Evolutionary conservation across 2,797 vertebrate species (phyloP), one percentile per base, ranked within the genome.

Genomic region (Nyctibius grandis): DNA sequence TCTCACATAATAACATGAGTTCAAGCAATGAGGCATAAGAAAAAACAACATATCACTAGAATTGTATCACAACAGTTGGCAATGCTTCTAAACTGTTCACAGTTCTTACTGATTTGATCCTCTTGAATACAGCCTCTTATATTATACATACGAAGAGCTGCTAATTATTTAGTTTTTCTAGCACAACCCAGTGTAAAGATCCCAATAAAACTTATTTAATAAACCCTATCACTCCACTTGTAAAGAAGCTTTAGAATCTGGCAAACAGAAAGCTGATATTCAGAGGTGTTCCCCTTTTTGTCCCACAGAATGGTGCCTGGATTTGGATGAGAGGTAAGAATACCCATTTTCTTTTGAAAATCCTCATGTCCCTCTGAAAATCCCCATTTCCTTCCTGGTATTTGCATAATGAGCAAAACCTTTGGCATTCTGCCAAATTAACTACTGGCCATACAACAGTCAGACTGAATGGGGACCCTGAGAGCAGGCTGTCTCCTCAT

Each of bases 371-470:
- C 20, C 26, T 80, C 51, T 84, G 73, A 95, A 96, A 96, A 88
- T 90, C 80, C 50, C 38, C 6, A 63, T 93, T 96, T 96, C 77
- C 80, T 93, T 93, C 83, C 80, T 84, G 42, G 22, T 91, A 91
- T 93, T 95, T 94, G 83, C 77, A 93, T 73, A 95, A 93, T 56
- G 65, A 84, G 44, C 57, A 91, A 88, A 75, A 94, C 56, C 29
- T 54, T 31, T 82, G 90, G 85, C 70, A 63, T 29, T 33, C 6
- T 88, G 57, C 73, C 73, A 69, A 12, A 31, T 50, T 57, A 68
- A 74, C 34, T 85, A 48, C 63, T 92, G 67, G 40, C 36, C 38
- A 59, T 34, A 45, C 25, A 74, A 57, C 48, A 56, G 25, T 54
- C 36, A 36, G 68, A 23, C 38, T 96, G 78, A 91, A 90, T 89